Conservation (phyloP, 1,140 invertebrate species). For the Sipha flava region DNA sequence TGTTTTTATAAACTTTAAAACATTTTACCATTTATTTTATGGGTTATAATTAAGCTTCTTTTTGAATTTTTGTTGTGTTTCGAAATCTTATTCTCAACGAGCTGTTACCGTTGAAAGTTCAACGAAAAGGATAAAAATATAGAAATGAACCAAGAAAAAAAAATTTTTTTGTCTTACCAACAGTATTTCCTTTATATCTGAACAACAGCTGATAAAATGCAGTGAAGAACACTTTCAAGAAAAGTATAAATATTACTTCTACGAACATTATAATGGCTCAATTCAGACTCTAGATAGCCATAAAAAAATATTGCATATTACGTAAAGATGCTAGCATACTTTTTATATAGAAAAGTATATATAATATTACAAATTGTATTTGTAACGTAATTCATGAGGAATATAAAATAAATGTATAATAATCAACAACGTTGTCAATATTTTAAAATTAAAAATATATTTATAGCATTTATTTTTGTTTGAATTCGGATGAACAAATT, state of each 20-base stretch:
- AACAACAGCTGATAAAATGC: conserved; percentile 2
- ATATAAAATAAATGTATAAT: no score
- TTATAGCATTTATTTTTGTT: no score
- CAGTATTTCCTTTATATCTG: not conserved
- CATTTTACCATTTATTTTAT: not conserved
- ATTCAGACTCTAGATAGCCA: not conserved
- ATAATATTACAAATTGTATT: not conserved
- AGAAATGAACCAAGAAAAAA: not conserved
- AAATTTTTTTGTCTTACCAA: not conserved
- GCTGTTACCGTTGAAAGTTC: not conserved
- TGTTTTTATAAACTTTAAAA: not conserved
- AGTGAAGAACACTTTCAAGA: not conserved
- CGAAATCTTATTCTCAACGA: not conserved
- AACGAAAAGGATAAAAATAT: not conserved
- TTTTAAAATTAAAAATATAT: no score
- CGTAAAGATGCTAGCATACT: not conserved
- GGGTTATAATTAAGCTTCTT: not conserved
- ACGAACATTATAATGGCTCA: not conserved
- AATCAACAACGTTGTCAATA: no score
- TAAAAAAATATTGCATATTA: not conserved
- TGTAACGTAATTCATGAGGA: not conserved
- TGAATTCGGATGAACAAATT: no score
- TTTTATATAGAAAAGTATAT: not conserved
- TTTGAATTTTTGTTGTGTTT: not conserved
- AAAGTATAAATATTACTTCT: not conserved